Base-by-base conservation (phyloP, 2,113 vertebrate genomes). In the Pampusana beccarii region DNA sequence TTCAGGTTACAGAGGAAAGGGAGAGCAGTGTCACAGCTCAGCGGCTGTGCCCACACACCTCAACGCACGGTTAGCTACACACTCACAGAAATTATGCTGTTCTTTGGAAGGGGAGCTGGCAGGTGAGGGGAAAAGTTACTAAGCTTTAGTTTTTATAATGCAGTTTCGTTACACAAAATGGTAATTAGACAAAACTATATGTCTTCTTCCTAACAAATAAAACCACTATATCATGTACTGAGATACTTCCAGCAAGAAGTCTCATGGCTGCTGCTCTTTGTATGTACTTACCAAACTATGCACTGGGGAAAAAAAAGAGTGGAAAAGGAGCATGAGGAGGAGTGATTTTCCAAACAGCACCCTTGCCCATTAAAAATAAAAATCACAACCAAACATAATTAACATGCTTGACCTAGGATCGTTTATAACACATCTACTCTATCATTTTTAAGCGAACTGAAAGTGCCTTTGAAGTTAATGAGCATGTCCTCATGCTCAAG, bases 391-490 rank as follows among this genome's bases (percentile, higher is more conserved):
- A 88, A 82, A 56, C 42, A 86, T 31, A 88, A 95, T 94, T 88
- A 92, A 73, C 74, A 83, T 91, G 88, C 81, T 84, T 88, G 60
- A 92, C 75, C 33, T 48, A 62, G 62, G 25, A 80, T 5, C 88
- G 54, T 80, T 90, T 85, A 92, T 16, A 5, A 77, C 31, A 86
- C 50, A 54, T 34, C 51, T 56, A 46, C 57, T 67, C 70, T 72
- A 64, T 56, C 75, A 95, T 62, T 91, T 94, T 95, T 77, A 90
- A 88, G 79, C 0, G 2, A 77, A 29, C 56, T 83, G 51, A 66
- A 90, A 88, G 71, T 86, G 60, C 21, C 90, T 95, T 94, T 96
- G 75, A 90, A 74, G 58, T 83, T 88, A 94, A 94, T 23, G 11
- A 91, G 38, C 13, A 64, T 7, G 14, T 46, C 40, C 64, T 61